Evolutionary conservation across 2,797 vertebrate genomes (phyloP), one percentile per base, ranked within the genome.

Genomic region (Heteromormyrus szaboi): DNA sequence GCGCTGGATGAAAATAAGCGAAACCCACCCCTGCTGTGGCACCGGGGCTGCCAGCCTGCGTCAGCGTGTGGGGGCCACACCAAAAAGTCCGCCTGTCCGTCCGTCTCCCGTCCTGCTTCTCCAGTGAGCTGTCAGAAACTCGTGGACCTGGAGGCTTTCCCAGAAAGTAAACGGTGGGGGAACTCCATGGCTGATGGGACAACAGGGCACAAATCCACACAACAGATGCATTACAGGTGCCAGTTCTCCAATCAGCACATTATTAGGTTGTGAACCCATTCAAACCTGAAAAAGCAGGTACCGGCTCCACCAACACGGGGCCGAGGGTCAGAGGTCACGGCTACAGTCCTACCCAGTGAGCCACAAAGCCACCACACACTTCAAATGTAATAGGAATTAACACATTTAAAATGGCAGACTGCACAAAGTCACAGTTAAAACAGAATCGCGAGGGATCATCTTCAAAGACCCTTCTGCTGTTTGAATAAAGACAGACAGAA

Each of bases 401-500:
- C 29, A 72, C 65, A 37, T 72, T 37, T 72, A 72, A 72, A 72
- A 72, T 72, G 29, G 65, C 65, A 37, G 65, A 19, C 72, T 86
- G 14, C 29, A 86, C 51, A 86, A 41, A 59, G 51, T 54, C 25
- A 86, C 22, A 54, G 48, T 56, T 54, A 86, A 86, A 86, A 44
- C 8, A 33, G 50, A 56, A 51, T 86, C 14, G 19, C 51, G 19
- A 33, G 53, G 19, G 85, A 72, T 19, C 19, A 14, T 88, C 86
- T 53, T 85, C 87, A 89, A 54, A 59, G 48, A 50, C 37, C 17
- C 25, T n/a, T 37, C 51, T 51, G 29, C 33, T 44, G 17, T 86
- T 59, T 56, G 51, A 19, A 59, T 41, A 86, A 59, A 54, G 85
- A 37, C 85, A 56, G 88, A 85, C 88, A 72, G 44, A 54, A 72